A percentile compares a stretch with the other conserved stretches of the same genome.
Evolutionary conservation across 2,888 invertebrate genomes (phyloP).

Genomic region (Stratiomys singularior): DNA sequence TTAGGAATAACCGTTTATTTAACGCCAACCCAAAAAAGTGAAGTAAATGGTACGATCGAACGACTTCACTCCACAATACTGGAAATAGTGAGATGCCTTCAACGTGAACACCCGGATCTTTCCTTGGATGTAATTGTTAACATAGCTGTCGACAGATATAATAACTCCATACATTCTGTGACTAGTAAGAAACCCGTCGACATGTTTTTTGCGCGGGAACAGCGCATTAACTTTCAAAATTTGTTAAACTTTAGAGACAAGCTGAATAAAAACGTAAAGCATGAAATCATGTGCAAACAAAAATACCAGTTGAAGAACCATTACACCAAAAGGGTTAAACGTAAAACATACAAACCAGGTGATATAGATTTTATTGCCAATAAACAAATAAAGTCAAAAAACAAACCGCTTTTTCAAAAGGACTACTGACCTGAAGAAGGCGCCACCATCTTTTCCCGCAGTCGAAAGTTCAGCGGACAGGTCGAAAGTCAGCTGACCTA

Average conservation of each 20-base stretch:
- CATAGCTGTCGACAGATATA: too few relatives aligned
- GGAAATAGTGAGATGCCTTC: too few relatives aligned
- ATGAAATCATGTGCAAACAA: conserved; percentile 18
- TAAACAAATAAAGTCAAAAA: conserved; percentile 22
- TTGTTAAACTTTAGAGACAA: conserved; percentile 6
- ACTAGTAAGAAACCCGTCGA: conserved; percentile 50
- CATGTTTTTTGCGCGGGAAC: conserved; percentile 51
- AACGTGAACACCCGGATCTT: too few relatives aligned
- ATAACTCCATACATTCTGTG: conserved; percentile 52
- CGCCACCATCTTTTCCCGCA: too few relatives aligned
- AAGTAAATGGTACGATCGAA: too few relatives aligned
- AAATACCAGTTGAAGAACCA: not conserved
- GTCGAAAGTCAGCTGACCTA: too few relatives aligned
- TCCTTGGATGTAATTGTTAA: too few relatives aligned
- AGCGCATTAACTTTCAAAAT: conserved; percentile 42
- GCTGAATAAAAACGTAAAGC: conserved; percentile 12
- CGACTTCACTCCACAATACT: too few relatives aligned
- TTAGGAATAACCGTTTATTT: too few relatives aligned
- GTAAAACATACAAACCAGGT: not conserved
- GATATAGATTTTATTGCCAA: conserved; percentile 4
- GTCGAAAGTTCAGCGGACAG: too few relatives aligned
- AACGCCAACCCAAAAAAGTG: too few relatives aligned
- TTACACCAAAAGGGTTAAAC: not conserved
- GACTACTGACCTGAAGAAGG: too few relatives aligned
- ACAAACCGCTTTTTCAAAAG: conserved; percentile 3